These are phyloP conservation scores for Cotesia vestalis DNA, from an alignment of 1,140 invertebrate species.

Conservation along the genomic window DNA sequence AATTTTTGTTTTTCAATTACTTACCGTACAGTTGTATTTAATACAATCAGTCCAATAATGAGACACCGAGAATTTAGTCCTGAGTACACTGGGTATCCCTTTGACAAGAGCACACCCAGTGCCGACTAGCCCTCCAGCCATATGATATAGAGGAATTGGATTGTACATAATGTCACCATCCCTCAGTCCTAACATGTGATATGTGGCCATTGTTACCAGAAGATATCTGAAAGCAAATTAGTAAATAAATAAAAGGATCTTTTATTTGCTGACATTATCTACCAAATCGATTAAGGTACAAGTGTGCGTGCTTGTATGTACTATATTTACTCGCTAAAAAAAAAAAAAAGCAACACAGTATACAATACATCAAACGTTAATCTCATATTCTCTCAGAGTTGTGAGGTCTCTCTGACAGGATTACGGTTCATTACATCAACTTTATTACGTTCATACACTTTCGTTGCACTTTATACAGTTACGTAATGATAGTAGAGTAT, in stretches of 20 bases:
- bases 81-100: conserved; percentile 73
- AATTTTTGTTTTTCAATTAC: conserved; percentile 43
- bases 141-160: conserved; percentile 77
- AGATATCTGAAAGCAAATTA: conserved; percentile 57
- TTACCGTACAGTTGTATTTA: conserved; percentile 77
- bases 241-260: neutral
- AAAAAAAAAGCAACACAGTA: neutral
- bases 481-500: conserved; percentile 18
- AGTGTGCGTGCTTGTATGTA: neutral
- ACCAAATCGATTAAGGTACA: conserved; percentile 9
- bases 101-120: conserved; percentile 71
- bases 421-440: conserved; percentile 49
- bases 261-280: neutral
- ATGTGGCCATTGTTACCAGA: conserved; percentile 58
- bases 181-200: conserved; percentile 58
- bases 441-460: conserved; percentile 17
- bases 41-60: conserved; percentile 80
- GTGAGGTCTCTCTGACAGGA: conserved; percentile 56
- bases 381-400: conserved; percentile 50
- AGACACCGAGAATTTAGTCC: conserved; percentile 79
- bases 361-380: conserved; percentile 41
- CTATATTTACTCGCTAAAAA: neutral
- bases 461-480: conserved; percentile 4
- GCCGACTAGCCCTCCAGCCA: conserved; percentile 72
- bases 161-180: conserved; percentile 69